Conservation (phyloP, 2,797 vertebrate species). For the Salmo trutta region DNA sequence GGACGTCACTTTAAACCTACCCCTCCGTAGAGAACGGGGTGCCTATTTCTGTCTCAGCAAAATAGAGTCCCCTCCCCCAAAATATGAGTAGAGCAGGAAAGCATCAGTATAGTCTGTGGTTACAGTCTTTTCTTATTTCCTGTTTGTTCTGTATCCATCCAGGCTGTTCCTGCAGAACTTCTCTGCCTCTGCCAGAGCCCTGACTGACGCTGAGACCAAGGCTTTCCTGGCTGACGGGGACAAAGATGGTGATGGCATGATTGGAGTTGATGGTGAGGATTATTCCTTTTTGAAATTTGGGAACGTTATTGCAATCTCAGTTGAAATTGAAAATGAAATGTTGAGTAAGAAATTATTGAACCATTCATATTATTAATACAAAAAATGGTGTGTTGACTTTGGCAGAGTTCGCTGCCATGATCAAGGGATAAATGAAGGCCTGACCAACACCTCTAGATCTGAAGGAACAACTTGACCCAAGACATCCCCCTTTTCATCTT, state of each 20-base stretch:
- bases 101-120: not conserved
- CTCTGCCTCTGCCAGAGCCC: slow-evolving; percentile 63
- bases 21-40: not conserved
- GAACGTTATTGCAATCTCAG: not conserved
- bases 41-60: no score
- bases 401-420: slow-evolving; percentile 74
- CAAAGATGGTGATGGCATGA: slow-evolving; percentile 81
- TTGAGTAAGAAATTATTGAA: not conserved
- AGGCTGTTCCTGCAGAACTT: slow-evolving; percentile 84
- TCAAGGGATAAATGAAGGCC: slow-evolving; percentile 71
- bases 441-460: slow-evolving; percentile 69
- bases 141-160: slow-evolving; percentile 12
- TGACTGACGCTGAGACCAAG: slow-evolving; percentile 77
- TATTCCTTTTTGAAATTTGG: not conserved
- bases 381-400: slow-evolving; percentile 21
- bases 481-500: slow-evolving; percentile 58
- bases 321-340: not conserved
- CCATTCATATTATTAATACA: not conserved
- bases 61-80: not conserved
- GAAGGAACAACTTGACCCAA: slow-evolving; percentile 76
- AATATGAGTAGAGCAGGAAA: not conserved
- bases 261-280: slow-evolving; percentile 75
- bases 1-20: not conserved
- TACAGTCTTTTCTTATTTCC: not conserved
- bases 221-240: slow-evolving; percentile 79